Conservation (phyloP, 2,888 invertebrate genomes). For the Halictus ligatus region DNA sequence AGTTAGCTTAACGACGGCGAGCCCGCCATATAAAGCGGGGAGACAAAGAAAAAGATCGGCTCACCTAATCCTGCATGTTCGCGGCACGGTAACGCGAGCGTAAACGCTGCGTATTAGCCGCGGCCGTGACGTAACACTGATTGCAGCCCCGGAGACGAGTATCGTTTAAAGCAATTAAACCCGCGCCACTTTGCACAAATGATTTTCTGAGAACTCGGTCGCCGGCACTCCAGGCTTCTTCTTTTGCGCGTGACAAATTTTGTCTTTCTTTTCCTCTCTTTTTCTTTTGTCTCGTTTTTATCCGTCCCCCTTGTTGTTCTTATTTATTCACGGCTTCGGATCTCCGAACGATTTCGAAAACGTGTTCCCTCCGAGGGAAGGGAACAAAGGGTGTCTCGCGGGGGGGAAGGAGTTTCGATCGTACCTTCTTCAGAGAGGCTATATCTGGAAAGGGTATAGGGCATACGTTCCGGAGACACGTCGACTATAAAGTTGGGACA, state of each 20-base stretch:
- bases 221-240: not conserved
- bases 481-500: conserved; percentile 53
- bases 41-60: not conserved
- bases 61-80: not conserved
- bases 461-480: conserved; percentile 26
- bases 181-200: conserved; percentile 16
- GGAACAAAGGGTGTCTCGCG: not conserved
- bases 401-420: not conserved
- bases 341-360: not conserved
- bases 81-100: not conserved
- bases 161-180: conserved; percentile 45
- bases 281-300: not conserved
- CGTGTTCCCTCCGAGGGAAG: not conserved
- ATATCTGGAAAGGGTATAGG: conserved; percentile 9
- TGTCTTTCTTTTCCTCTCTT: not conserved
- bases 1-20: not conserved
- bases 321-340: not conserved
- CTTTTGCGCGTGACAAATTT: conserved; percentile 5
- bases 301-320: not conserved
- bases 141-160: conserved; percentile 14
- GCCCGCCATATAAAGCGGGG: not conserved
- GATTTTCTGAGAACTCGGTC: conserved; percentile 15
- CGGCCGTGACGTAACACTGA: conserved; percentile 32
- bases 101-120: conserved; percentile 7
- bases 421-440: not conserved